A percentile compares a stretch with the other conserved stretches of the same genome.
Evolutionary conservation across 2,888 invertebrate genomes (phyloP).

Genomic region (Venustoraphidia nigricollis): DNA sequence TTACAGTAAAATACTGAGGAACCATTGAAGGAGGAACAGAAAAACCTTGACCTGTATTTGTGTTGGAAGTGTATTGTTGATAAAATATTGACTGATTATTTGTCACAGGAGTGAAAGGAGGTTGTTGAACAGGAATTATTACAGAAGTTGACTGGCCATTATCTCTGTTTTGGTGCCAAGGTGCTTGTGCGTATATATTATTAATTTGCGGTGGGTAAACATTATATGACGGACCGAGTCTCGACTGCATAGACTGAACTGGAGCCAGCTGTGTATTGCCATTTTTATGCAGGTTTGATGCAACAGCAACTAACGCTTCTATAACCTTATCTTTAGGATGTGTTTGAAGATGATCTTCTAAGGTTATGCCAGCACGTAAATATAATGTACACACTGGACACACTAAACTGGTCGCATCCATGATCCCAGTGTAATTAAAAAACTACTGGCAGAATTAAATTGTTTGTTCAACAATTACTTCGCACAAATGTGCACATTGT

Average conservation of each 20-base stretch:
- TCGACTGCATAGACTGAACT: conserved; percentile 30
- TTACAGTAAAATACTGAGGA: conserved; percentile 36
- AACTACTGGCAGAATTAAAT: neutral
- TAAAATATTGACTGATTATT: conserved; percentile 34
- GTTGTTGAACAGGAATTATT: conserved; percentile 1
- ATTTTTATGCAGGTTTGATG: too few species aligned
- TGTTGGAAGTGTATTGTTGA: conserved; percentile 37
- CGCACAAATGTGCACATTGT: too few species aligned
- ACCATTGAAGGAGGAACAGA: conserved; percentile 31
- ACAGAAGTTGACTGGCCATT: neutral
- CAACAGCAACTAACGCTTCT: conserved; percentile 42
- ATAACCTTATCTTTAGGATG: conserved; percentile 83
- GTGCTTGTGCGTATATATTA: neutral
- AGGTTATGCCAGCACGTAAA: conserved; percentile 65
- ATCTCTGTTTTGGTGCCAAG: conserved; percentile 3
- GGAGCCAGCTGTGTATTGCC: conserved; percentile 13
- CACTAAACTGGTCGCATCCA: conserved; percentile 25
- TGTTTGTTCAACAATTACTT: too few species aligned
- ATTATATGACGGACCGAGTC: conserved; percentile 19
- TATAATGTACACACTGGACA: conserved; percentile 78
- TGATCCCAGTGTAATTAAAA: conserved; percentile 16
- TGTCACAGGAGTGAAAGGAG: conserved; percentile 13
- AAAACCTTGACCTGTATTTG: conserved; percentile 19
- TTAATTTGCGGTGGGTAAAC: too few species aligned
- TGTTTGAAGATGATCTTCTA: conserved; percentile 67